Evolutionary conservation across 2,113 vertebrate species (phyloP).

Genomic region (Petrocephalus zakoni): DNA sequence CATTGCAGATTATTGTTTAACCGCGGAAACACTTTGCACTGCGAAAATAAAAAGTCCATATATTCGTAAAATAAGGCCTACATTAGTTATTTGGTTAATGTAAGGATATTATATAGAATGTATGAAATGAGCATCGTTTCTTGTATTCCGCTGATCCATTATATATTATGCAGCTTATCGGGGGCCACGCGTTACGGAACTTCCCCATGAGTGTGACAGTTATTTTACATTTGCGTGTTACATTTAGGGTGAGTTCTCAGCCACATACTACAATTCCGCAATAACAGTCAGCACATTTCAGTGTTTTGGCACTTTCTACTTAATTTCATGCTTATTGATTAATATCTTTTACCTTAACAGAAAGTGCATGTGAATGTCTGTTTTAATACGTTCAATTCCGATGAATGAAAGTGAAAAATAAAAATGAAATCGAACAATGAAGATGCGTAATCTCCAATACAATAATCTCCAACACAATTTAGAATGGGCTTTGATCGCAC

Average conservation of each 20-base stretch:
- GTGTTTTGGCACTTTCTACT: not conserved
- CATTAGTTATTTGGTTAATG: not conserved
- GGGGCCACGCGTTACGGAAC: not conserved
- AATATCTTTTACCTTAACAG: not conserved
- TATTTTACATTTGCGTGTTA: not conserved
- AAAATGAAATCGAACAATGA: not conserved
- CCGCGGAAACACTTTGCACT: constrained; percentile 18
- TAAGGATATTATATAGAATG: not conserved
- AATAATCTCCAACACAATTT: not conserved
- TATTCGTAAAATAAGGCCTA: not conserved
- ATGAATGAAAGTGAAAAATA: not conserved
- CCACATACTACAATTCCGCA: not conserved
- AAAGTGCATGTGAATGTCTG: not conserved
- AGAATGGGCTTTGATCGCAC: not conserved
- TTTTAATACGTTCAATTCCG: not conserved
- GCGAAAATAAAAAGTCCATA: constrained; percentile 21
- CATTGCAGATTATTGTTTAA: constrained; percentile 30
- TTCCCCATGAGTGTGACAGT: not conserved
- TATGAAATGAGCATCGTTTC: not conserved
- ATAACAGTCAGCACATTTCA: not conserved
- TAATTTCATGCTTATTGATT: not conserved
- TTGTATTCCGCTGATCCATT: not conserved
- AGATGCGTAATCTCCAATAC: not conserved
- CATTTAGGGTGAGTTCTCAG: not conserved
- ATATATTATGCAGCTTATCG: not conserved